Evolutionary conservation across 2,888 invertebrate genomes (phyloP).

Genomic region (Drosophila mulleri): DNA sequence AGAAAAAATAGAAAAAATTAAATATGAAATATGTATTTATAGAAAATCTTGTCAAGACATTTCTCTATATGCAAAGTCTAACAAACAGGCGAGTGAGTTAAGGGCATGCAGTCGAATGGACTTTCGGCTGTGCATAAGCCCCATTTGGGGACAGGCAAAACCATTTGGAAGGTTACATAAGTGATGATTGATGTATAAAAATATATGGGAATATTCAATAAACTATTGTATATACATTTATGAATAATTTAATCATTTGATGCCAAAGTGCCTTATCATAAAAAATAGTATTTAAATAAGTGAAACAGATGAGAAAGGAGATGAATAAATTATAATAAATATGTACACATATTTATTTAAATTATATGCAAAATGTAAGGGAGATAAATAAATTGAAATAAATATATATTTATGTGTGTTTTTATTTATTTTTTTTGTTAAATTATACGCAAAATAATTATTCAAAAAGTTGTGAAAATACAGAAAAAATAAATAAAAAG

Average conservation of each 20-base stretch:
- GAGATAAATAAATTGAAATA: not conserved
- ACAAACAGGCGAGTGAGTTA: constrained; percentile 58
- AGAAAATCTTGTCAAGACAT: constrained; percentile 70
- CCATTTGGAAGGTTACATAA: constrained; percentile 1
- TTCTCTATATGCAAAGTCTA: constrained; percentile 39
- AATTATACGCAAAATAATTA: not conserved
- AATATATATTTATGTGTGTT: no score
- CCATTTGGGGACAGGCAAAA: constrained; percentile 55
- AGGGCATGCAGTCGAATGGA: constrained; percentile 39
- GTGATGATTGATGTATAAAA: not conserved
- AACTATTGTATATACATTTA: not conserved
- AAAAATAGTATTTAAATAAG: not conserved
- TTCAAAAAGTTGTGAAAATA: not conserved
- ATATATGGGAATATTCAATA: not conserved
- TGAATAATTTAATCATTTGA: not conserved
- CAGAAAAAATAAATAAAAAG: not conserved
- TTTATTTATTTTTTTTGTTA: no score
- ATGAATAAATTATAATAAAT: not conserved
- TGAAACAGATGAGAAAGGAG: no score
- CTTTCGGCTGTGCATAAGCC: constrained; percentile 10
- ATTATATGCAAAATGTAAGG: not conserved
- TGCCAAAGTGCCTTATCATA: not conserved
- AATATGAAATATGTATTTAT: constrained; percentile 65
- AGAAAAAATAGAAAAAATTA: not conserved
- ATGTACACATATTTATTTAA: not conserved